Base-by-base conservation (phyloP, 2,888 invertebrate species). In the Chironomus riparius region DNA sequence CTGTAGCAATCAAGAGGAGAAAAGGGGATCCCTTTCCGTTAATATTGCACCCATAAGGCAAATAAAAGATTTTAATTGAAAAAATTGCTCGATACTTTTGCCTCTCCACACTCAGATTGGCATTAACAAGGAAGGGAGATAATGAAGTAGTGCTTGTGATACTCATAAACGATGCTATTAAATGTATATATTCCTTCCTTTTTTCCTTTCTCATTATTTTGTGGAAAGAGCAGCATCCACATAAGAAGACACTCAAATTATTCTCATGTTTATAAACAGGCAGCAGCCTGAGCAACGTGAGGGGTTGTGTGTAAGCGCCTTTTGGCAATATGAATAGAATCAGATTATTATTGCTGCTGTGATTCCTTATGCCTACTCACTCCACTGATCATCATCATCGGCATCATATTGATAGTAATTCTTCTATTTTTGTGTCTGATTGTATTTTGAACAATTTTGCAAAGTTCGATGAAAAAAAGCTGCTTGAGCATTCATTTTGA, bases 11-110 rank as follows among this genome's bases (percentile, higher is more conserved):
- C 56, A 56, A 15, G 15, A 50, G 5, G 7, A n/a, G 15, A 50
- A 50, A 50, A 50, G 10, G 38, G 38, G 38, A 38, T 38, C 38
- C 7, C 4, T 38, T 38, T 38, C 10, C 38, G 38, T 38, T 38
- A 38, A 38, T 38, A 38, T 38, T 56, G 47, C 13, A 47, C 70
- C 21, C 68, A 18, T 22, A 70, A 56, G 61, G 72, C 61, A 72
- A 72, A 72, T 73, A 21, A 68, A 68, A 38, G n/a, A 65, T 74
- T 73, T 74, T 74, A 74, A 74, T 74, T 74, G 74, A 74, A 74
- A 74, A 28, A 38, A 38, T 24, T 74, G 22, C 68, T 47, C 15
- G 38, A 47, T 28, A 62, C 61, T 61, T 22, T 24, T 65, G 13
- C 7, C 65, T 21, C 65, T 24, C 38, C 65, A 65, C 21, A 13